Evolutionary conservation across 2,888 invertebrate species (phyloP).

Genomic region (Argyresthia goedartella): DNA sequence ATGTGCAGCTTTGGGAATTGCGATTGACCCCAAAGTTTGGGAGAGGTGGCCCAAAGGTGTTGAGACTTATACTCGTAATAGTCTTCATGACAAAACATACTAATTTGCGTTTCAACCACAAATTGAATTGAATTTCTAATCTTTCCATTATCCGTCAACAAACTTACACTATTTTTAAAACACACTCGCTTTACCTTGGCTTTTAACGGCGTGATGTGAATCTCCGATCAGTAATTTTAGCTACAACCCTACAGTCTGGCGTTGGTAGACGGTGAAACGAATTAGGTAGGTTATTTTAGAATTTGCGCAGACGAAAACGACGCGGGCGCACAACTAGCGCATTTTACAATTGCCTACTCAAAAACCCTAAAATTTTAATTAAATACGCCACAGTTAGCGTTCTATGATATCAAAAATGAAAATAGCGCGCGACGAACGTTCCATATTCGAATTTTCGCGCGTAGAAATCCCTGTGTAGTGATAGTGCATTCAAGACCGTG

Average conservation of each 20-base stretch:
- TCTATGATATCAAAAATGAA: slow-evolving; percentile 2
- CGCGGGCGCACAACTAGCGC: slow-evolving; percentile 21
- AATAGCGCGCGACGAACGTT: no score
- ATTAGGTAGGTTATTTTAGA: slow-evolving; percentile 58
- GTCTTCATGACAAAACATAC: no score
- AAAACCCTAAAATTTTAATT: slow-evolving; percentile 25
- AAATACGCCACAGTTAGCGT: slow-evolving; percentile 20
- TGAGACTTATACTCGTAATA: no score
- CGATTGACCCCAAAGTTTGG: no score
- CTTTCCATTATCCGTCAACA: no score
- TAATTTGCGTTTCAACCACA: no score
- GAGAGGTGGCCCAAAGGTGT: no score
- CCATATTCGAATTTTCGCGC: no score
- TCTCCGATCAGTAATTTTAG: slow-evolving; percentile 39
- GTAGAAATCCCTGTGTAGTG: no score
- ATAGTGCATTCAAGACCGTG: no score
- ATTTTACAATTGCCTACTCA: slow-evolving; percentile 13
- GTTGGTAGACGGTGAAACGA: slow-evolving; percentile 42
- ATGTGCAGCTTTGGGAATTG: no score
- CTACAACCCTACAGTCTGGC: slow-evolving; percentile 40
- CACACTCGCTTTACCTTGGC: background rate
- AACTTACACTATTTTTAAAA: background rate
- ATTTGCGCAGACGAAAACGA: slow-evolving; percentile 20
- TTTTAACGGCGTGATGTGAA: background rate
- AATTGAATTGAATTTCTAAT: no score